These are phyloP conservation scores for Tokudaia tokunoshimensis DNA, from an alignment of 2,797 vertebrate genomes.

Conservation along the genomic window DNA sequence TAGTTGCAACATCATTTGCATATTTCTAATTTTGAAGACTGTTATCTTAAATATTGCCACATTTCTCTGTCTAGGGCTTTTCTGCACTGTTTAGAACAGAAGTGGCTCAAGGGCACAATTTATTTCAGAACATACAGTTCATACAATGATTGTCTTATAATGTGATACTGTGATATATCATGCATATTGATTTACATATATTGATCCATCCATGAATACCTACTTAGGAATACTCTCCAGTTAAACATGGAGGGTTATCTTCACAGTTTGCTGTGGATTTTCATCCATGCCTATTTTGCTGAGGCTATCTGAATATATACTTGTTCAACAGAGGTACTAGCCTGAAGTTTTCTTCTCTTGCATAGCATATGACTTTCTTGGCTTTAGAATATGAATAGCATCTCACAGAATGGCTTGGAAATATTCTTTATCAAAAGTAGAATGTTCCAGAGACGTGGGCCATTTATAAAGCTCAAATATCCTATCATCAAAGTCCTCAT, in stretches of 20 bases:
- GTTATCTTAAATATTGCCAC: not conserved
- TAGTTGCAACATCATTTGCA: not conserved
- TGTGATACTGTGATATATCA: not conserved
- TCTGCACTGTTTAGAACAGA: not conserved
- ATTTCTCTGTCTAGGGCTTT: not conserved
- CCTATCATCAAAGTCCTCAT: not conserved
- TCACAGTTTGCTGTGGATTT: not conserved
- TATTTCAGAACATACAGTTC: not conserved
- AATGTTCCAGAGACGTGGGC: not conserved
- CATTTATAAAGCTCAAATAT: not conserved
- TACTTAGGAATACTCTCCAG: not conserved
- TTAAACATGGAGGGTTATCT: not conserved
- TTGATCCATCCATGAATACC: not conserved
- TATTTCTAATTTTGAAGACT: not conserved
- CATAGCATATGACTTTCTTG: not conserved
- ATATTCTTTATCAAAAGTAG: not conserved
- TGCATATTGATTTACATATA: not conserved
- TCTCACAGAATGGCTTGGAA: not conserved
- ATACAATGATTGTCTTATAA: no score
- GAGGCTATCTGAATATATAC: not conserved
- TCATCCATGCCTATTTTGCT: not conserved
- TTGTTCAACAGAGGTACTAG: not conserved
- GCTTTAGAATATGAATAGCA: not conserved
- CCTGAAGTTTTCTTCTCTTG: not conserved
- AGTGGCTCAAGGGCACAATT: not conserved